Conservation (phyloP, 2,113 vertebrate species). For the Pachypanchax playfairii region DNA sequence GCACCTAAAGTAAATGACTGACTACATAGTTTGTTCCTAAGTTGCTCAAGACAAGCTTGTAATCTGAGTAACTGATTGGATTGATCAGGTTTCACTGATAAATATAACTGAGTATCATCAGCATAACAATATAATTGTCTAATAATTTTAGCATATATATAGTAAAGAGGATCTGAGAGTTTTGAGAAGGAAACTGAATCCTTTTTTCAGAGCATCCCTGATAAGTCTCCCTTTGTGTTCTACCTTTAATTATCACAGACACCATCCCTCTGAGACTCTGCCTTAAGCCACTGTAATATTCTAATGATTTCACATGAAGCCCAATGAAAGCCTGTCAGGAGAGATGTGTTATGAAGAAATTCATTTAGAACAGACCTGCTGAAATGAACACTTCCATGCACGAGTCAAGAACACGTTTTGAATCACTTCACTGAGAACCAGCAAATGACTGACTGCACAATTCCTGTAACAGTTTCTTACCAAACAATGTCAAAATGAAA, state of each 20-base stretch:
- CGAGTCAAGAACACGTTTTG: not conserved
- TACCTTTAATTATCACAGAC: slow-evolving; percentile 37
- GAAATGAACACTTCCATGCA: too few species aligned
- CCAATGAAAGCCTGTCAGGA: slow-evolving; percentile 17
- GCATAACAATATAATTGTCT: too few species aligned
- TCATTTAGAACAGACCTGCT: slow-evolving; percentile 5
- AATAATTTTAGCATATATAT: too few species aligned
- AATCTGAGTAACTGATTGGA: too few species aligned
- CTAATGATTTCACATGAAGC: slow-evolving; percentile 36
- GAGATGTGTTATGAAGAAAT: slow-evolving; percentile 17
- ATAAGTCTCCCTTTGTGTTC: slow-evolving; percentile 9
- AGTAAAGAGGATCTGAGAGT: too few species aligned
- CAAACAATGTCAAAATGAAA: not conserved
- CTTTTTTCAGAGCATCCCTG: not conserved
- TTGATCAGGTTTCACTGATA: too few species aligned
- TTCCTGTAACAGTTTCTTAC: slow-evolving; percentile 11
- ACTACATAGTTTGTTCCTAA: too few species aligned
- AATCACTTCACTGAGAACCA: not conserved
- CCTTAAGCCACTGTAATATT: slow-evolving; percentile 9
- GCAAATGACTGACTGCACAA: slow-evolving; percentile 18
- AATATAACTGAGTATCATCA: too few species aligned
- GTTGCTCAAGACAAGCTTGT: too few species aligned
- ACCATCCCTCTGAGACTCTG: slow-evolving; percentile 17
- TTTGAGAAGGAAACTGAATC: not conserved
- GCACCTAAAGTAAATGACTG: too few species aligned